A percentile compares a stretch with the other conserved stretches of the same genome.
These are phyloP conservation scores for Yponomeuta cagnagella DNA, from an alignment of 2,888 invertebrate species.

Conservation along the genomic window DNA sequence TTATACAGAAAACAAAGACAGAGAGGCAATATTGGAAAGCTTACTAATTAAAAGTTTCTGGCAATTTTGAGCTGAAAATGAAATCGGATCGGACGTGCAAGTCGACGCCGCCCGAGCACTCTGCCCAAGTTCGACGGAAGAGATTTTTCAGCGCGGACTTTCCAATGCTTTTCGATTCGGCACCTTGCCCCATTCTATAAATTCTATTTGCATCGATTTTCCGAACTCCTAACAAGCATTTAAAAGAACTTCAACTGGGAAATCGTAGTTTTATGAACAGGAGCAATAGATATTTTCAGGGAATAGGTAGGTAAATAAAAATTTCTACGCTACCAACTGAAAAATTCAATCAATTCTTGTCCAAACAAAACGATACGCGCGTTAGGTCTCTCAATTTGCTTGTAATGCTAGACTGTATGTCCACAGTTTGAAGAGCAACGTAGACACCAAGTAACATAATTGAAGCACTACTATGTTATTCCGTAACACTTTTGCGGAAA, in stretches of 20 bases:
- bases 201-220: background rate
- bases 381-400: background rate
- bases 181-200: background rate
- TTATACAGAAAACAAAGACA: background rate
- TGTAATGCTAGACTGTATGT: background rate
- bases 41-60: background rate
- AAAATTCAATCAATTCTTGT: background rate
- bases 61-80: background rate
- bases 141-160: constrained; percentile 2
- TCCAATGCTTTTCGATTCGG: background rate
- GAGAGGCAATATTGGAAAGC: background rate
- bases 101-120: background rate
- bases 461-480: too few species aligned
- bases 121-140: background rate
- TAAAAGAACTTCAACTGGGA: background rate
- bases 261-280: too few species aligned
- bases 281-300: background rate
- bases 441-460: background rate
- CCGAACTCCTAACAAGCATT: background rate
- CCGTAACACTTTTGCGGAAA: too few species aligned
- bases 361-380: background rate
- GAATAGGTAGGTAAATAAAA: background rate
- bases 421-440: background rate
- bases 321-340: background rate
- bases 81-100: background rate